Evolutionary conservation across 2,888 invertebrate genomes (phyloP), one percentile per base, ranked within the genome.

Genomic region (Sphaeridia pumilis): DNA sequence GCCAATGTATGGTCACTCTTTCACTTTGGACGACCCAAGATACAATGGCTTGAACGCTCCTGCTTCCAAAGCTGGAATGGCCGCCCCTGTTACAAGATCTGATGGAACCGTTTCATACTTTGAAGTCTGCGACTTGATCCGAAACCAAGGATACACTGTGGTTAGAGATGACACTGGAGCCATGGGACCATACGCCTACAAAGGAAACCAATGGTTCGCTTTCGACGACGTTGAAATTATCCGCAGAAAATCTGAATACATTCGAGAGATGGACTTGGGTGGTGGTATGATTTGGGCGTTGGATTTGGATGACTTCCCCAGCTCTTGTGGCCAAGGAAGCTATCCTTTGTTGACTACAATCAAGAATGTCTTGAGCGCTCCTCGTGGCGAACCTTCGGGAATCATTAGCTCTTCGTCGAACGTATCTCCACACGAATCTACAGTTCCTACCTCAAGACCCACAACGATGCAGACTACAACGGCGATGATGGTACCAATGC

Each of bases 201-300:
- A 85, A 66, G 87, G 82, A 43, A 83, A 83, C 66, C 90, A 92
- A 68, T 93, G 92, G 92, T 88, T 90, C 21, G 84, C 87, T 2
- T 93, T 78, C 66, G 92, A 93, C 68, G 89, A 92, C 67, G 75
- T 77, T 7, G 81, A 81, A 28, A 88, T 83, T 72, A 81, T 92
- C 41, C 76, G 78, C 57, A 77, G 76, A 59, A 92, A 92, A 53
- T 54, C 61, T 7, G 55, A 63, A 49, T 50, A 59, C 4, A 59
- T 61, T 36, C 52, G 59, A 26, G 49, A 57, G n/a, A 17, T 61
- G 41, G 78, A 82, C 57, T 75, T 92, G 20, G 89, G 83, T 14
- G 89, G 89, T 54, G 88, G 86, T 20, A 89, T 89, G 88, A 79
- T 89, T 41, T 89, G 89, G 89, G 88, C 89, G 0, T 72, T 89